Conservation (phyloP, 2,888 invertebrate genomes). For the Agonopterix arenella region DNA sequence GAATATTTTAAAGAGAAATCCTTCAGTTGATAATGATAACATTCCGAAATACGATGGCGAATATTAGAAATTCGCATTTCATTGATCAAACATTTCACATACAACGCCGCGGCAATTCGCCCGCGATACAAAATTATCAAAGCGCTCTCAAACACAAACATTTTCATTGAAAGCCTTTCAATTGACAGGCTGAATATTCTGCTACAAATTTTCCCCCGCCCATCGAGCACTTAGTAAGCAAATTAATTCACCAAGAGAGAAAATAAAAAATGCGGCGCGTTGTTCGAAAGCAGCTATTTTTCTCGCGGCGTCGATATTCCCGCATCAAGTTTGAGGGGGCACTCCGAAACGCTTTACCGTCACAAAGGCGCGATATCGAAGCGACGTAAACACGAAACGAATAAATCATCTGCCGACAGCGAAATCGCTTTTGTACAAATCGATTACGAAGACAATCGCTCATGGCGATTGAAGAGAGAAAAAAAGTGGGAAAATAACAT, state of each 20-base stretch:
- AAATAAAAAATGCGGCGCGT: constrained; percentile 41
- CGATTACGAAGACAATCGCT: constrained; percentile 47
- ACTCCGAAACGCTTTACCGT: constrained; percentile 38
- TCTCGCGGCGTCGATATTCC: constrained; percentile 40
- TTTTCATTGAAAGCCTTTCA: constrained; percentile 37
- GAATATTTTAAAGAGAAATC: no score
- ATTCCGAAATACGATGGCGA: no score
- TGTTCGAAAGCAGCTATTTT: constrained; percentile 50
- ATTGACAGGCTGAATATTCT: constrained; percentile 42
- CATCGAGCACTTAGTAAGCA: constrained; percentile 51
- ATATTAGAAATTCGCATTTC: neutral
- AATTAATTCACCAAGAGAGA: constrained; percentile 49
- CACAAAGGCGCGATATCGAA: constrained; percentile 48
- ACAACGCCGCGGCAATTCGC: constrained; percentile 12
- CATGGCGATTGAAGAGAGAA: constrained; percentile 30
- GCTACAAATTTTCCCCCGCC: constrained; percentile 33
- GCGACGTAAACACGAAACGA: constrained; percentile 44
- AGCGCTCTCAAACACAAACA: constrained; percentile 39
- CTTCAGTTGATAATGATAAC: no score
- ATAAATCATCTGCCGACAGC: constrained; percentile 54
- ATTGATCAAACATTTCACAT: constrained; percentile 10
- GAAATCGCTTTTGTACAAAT: constrained; percentile 43
- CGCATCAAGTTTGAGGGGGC: constrained; percentile 26
- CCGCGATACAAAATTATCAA: constrained; percentile 29
- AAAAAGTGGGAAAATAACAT: constrained; percentile 19